phyloP scores from a whole-genome alignment of 2,113 vertebrate genomes.

The Camelus dromedarius region DNA sequence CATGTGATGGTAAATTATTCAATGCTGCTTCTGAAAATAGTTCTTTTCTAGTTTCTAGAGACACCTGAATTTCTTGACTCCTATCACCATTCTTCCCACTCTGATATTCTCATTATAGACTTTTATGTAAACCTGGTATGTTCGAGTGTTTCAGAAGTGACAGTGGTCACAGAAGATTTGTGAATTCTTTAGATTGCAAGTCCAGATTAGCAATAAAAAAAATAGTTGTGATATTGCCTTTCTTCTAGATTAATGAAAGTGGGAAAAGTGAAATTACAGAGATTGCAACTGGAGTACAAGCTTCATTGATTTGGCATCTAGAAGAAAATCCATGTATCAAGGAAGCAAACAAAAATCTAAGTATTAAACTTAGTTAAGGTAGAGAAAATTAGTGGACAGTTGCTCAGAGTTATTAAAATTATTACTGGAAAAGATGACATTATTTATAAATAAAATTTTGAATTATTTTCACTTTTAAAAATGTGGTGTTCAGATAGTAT shows the following conservation, averaged over 20 bases:
- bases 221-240: neutral
- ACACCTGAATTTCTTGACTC: neutral
- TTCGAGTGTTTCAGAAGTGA: neutral
- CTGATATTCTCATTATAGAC: neutral
- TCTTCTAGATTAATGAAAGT: neutral
- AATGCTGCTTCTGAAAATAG: neutral
- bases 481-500: neutral
- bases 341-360: neutral
- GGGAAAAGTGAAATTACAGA: neutral
- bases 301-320: neutral
- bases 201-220: neutral
- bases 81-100: neutral
- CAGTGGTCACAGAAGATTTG: neutral
- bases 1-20: neutral
- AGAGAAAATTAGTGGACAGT: neutral
- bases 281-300: neutral
- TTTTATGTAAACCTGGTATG: slow-evolving; percentile 1
- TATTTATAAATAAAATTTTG: neutral
- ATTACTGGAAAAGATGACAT: neutral
- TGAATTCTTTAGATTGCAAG: neutral
- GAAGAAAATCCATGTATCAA: neutral
- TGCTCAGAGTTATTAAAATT: neutral
- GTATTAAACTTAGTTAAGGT: neutral
- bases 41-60: neutral
- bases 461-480: neutral